These are phyloP conservation scores for Cotesia vestalis DNA, from an alignment of 1,140 invertebrate genomes.

Conservation along the genomic window DNA sequence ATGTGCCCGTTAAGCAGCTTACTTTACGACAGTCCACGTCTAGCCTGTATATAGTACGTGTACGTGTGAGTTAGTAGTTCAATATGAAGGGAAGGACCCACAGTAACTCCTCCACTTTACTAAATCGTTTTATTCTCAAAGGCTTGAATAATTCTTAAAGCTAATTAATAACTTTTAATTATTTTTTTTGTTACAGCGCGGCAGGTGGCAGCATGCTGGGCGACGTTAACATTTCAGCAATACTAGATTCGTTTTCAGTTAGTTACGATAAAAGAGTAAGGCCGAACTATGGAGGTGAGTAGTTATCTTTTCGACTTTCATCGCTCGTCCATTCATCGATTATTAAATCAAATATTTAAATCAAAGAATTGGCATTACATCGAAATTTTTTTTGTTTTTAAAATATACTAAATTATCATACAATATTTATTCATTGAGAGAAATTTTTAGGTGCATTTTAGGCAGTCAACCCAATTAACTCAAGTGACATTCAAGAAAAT, in stretches of 20 bases:
- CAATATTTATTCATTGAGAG: not conserved
- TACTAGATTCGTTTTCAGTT: slow-evolving; percentile 90
- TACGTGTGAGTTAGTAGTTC: slow-evolving; percentile 31
- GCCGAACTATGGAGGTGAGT: slow-evolving; percentile 97
- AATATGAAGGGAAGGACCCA: not conserved
- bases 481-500: no score
- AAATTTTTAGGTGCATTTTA: no score
- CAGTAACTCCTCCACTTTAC: not conserved
- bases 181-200: slow-evolving; percentile 65
- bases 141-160: not conserved
- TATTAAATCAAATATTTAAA: not conserved
- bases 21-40: slow-evolving; percentile 35
- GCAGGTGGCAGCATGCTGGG: slow-evolving; percentile 82
- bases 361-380: no score
- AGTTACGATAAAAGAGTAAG: slow-evolving; percentile 98
- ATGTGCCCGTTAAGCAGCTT: slow-evolving; percentile 40
- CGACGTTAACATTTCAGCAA: slow-evolving; percentile 91
- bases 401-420: not conserved
- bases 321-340: slow-evolving; percentile 9
- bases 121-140: no score
- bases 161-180: not conserved
- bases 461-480: no score
- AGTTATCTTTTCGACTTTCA: slow-evolving; percentile 24
- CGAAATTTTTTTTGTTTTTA: not conserved
- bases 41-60: not conserved